These are phyloP conservation scores for Papilio machaon DNA, from an alignment of 1,140 invertebrate species.

Conservation along the genomic window DNA sequence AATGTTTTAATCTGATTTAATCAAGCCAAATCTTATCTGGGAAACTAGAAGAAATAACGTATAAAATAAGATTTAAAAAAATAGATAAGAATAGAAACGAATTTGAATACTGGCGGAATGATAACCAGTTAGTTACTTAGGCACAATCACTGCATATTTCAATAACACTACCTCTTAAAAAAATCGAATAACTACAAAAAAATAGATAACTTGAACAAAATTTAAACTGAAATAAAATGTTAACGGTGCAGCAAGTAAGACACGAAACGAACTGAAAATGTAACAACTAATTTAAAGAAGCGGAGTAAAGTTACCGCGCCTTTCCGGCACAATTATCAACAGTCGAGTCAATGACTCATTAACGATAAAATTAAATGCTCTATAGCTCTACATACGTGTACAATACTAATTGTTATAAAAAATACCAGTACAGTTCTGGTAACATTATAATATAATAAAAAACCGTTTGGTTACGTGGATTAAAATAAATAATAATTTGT, in stretches of 20 bases:
- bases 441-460: too few species aligned
- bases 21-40: neutral
- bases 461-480: too few species aligned
- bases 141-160: neutral
- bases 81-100: too few species aligned
- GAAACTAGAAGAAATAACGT: neutral
- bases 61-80: too few species aligned
- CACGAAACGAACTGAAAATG: neutral
- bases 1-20: neutral
- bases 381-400: neutral
- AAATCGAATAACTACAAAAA: neutral
- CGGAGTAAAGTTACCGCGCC: conserved; percentile 15
- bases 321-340: conserved; percentile 24
- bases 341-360: conserved; percentile 41
- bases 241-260: conserved; percentile 18
- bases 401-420: conserved; percentile 7
- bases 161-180: neutral
- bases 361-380: conserved; percentile 28
- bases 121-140: neutral
- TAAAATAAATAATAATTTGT: too few species aligned
- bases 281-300: conserved; percentile 22
- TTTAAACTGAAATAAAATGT: neutral
- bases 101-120: too few species aligned
- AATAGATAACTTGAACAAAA: neutral
- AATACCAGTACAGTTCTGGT: too few species aligned